A percentile compares a stretch with the other conserved stretches of the same genome.
Evolutionary conservation across 2,113 vertebrate species (phyloP).

Genomic region (Dinomys branickii): DNA sequence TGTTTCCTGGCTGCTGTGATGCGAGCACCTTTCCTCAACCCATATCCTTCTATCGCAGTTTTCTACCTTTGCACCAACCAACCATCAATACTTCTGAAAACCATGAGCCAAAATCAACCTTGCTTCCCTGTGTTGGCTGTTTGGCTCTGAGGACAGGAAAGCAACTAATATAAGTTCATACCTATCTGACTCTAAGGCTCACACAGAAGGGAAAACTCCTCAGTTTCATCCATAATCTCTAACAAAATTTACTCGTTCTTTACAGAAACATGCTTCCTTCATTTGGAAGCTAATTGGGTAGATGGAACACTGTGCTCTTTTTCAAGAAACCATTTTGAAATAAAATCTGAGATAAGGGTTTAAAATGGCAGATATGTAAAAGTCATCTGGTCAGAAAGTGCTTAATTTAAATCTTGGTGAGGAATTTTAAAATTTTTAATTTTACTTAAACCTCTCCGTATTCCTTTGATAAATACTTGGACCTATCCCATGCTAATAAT

Average conservation of each 20-base stretch:
- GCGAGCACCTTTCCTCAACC: neutral
- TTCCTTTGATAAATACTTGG: neutral
- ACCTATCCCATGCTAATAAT: neutral
- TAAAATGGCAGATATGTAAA: neutral
- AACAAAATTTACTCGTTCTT: neutral
- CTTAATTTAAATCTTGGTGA: constrained; percentile 32
- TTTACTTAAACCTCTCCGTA: neutral
- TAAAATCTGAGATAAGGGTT: neutral
- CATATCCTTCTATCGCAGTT: neutral
- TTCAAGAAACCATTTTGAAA: neutral
- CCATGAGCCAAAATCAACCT: neutral
- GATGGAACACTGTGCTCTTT: neutral
- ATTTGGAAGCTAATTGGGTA: neutral
- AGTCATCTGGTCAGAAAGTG: neutral
- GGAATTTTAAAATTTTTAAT: neutral
- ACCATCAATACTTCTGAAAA: neutral
- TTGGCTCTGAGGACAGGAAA: neutral
- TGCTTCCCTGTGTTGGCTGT: neutral
- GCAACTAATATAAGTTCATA: neutral
- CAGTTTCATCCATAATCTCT: neutral
- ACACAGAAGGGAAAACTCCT: neutral
- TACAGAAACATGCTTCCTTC: neutral
- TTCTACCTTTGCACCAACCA: neutral
- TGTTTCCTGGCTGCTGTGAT: neutral
- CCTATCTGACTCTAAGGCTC: neutral